Percentiles rank a stretch among this genome's conserved stretches.
These are phyloP conservation scores for Triplophysa yarkandensis DNA, from an alignment of 2,797 vertebrate species.

Conservation along the genomic window DNA sequence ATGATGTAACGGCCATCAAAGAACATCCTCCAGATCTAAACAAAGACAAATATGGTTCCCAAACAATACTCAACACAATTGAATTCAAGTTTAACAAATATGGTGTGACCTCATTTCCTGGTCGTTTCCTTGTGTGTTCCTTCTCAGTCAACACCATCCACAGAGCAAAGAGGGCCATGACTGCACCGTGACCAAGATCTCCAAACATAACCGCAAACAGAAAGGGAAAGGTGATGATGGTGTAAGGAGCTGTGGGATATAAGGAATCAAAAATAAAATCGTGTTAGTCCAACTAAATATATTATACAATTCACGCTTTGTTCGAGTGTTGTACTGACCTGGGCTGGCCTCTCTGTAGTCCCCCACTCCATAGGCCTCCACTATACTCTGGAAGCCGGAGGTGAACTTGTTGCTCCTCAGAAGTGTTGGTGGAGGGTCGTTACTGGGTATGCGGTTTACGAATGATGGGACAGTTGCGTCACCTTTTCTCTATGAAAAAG, in stretches of 20 bases:
- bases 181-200: constrained; percentile 88
- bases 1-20: constrained; percentile 92
- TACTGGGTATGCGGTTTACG: constrained; percentile 92
- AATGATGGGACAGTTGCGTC: constrained; percentile 90
- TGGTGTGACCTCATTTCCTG: constrained; percentile 82
- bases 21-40: constrained; percentile 79
- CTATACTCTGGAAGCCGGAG: constrained; percentile 93
- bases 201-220: constrained; percentile 98
- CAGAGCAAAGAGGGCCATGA: constrained; percentile 89
- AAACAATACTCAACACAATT: not conserved
- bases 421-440: constrained; percentile 89
- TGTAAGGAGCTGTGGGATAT: constrained; percentile 83
- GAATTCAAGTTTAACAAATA: not conserved
- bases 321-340: constrained; percentile 78
- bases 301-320: not conserved
- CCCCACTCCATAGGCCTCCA: constrained; percentile 94
- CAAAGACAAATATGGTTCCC: constrained; percentile 15
- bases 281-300: not conserved
- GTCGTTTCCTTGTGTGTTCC: constrained; percentile 77
- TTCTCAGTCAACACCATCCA: constrained; percentile 89
- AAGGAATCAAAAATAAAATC: not conserved
- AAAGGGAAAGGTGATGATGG: constrained; percentile 95
- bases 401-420: constrained; percentile 96
- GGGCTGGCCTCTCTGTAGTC: constrained; percentile 95
- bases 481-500: constrained; percentile 84